Base-by-base conservation (phyloP, 1,140 invertebrate genomes). In the Elymnias hypermnestra region DNA sequence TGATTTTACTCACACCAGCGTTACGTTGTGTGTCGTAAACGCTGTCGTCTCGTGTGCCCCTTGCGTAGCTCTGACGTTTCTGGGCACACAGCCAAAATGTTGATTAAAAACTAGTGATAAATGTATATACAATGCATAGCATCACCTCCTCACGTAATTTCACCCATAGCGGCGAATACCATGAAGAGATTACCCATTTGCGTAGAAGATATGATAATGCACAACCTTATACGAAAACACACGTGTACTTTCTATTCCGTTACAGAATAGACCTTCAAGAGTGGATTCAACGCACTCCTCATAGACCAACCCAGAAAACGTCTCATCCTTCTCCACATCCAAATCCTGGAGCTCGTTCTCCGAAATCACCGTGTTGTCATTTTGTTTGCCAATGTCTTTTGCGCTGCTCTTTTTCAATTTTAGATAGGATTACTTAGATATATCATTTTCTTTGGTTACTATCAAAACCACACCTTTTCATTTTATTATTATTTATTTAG, bases 301-400 rank as follows among this genome's bases (percentile, higher is more conserved):
- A 46, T 83, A 83, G 2, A 72, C 59, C 10, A 83, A 63, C 40
- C 81, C 79, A 1, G 79, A 76, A 66, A 81, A 83, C 62, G 69
- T 50, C 41, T 79, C 69, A 51, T 79, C 77, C 2, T 61, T 53
- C 10, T 70, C 69, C 17, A 62, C 43, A n/a, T 47, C 47, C 14
- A 31, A 43, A 22, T 68, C 70, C 21, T 69, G 63, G 15, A 67
- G 63, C 26, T 67, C 67, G 36, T 72, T 63, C 25, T 70, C 72
- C 15, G 67, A 66, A 64, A 72, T 75, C 56, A 67, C 77, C 57
- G 64, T 65, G 46, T 56, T 64, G 44, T 57, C 67, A 29, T 57
- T 57, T 7, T 55, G 40, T 8, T 61, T 60, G 7, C 70, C 69
- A 60, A 72, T 72, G 46, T 33, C 41, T 21, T 57, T 44, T 7